These are phyloP conservation scores for Linepithema humile DNA, from an alignment of 1,140 invertebrate genomes.

Conservation along the genomic window DNA sequence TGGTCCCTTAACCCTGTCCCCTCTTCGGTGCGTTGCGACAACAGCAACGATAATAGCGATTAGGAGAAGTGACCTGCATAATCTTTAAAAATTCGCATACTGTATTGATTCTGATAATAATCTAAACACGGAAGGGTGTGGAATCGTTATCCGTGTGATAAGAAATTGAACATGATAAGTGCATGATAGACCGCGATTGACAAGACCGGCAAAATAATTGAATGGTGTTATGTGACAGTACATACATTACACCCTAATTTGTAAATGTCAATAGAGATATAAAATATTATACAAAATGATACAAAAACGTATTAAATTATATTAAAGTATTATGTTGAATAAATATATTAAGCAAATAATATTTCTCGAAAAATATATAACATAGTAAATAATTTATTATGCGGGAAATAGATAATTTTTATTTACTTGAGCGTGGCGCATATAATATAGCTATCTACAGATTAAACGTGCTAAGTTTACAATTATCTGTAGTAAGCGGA, in stretches of 20 bases:
- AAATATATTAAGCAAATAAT: neutral
- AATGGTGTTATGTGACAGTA: neutral
- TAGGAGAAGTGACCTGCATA: neutral
- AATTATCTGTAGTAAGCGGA: neutral
- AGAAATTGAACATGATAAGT: conserved; percentile 14
- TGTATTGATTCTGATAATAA: neutral
- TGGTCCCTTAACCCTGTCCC: conserved; percentile 61
- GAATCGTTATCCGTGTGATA: neutral
- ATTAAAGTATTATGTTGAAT: too few relatives aligned
- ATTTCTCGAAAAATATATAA: neutral
- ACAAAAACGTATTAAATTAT: too few relatives aligned
- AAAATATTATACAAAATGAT: too few relatives aligned
- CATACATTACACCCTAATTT: too few relatives aligned
- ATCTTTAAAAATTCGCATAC: conserved; percentile 1
- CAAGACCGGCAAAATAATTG: neutral
- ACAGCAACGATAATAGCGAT: neutral
- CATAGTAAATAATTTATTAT: neutral
- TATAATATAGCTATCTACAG: neutral
- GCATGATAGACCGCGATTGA: conserved; percentile 1
- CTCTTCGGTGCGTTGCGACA: neutral
- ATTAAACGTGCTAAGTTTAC: neutral
- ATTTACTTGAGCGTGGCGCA: neutral
- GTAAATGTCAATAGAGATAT: too few relatives aligned
- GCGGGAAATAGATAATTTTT: neutral
- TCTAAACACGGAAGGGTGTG: neutral